Conservation (phyloP, 2,113 vertebrate species). For the Dicrurus megarhynchus region DNA sequence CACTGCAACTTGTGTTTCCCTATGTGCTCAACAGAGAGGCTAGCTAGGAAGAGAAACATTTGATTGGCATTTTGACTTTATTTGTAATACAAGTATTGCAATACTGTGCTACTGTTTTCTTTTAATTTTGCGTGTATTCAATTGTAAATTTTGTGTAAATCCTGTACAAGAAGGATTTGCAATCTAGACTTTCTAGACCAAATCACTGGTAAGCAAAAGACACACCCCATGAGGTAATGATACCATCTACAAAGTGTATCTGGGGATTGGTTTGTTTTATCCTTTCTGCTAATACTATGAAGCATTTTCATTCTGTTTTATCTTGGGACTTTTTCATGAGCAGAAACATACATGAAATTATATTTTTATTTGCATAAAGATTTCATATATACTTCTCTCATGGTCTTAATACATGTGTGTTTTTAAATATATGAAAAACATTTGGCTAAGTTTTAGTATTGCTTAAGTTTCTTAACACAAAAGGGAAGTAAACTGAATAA, state of each 20-base stretch:
- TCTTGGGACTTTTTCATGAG: neutral
- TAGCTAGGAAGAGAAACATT: neutral
- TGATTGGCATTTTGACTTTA: neutral
- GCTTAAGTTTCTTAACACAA: neutral
- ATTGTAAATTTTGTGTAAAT: neutral
- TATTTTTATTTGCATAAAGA: constrained; percentile 20
- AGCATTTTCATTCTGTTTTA: neutral
- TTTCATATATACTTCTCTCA: neutral
- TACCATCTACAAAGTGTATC: neutral
- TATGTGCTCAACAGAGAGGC: neutral
- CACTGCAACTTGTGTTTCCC: neutral
- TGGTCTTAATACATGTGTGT: neutral
- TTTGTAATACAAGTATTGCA: neutral
- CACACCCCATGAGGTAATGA: neutral
- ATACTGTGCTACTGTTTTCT: neutral
- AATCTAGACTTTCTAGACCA: neutral
- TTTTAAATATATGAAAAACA: neutral
- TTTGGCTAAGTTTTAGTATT: neutral
- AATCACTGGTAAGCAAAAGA: neutral
- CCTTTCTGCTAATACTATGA: neutral
- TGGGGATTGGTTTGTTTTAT: neutral
- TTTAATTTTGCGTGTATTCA: neutral
- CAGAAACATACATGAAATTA: neutral
- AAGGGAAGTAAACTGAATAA: constrained; percentile 13
- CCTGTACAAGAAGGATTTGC: neutral